Conservation (phyloP, 2,797 vertebrate genomes). For the Bryconaethiops microstoma region DNA sequence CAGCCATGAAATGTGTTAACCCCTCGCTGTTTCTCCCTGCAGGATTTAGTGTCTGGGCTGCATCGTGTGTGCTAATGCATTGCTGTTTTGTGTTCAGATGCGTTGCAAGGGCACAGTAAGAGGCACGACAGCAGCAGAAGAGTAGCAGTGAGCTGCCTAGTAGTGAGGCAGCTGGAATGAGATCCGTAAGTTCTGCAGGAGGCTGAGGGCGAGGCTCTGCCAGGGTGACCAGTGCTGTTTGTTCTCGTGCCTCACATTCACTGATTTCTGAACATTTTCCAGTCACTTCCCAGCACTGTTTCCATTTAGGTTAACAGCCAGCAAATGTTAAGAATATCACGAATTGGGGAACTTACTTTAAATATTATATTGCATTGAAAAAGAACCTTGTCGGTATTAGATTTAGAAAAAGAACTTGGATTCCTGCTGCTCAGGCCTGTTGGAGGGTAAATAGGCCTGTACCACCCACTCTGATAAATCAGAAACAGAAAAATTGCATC, state of each 20-base stretch:
- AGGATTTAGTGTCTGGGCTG: conserved; percentile 1
- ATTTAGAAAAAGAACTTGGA: neutral
- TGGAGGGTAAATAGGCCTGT: conserved; percentile 10
- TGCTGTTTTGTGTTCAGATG: conserved; percentile 87
- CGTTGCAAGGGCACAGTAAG: conserved; percentile 96
- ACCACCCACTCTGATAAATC: conserved; percentile 32
- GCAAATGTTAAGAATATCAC: neutral
- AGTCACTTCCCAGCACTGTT: conserved; percentile 17
- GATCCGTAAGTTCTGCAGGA: conserved; percentile 57
- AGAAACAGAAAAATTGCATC: conserved; percentile 28
- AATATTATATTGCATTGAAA: neutral
- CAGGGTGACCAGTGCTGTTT: conserved; percentile 29
- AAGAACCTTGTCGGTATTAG: conserved; percentile 9
- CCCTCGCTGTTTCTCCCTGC: conserved; percentile 13
- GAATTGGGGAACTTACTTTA: neutral
- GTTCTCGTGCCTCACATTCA: conserved; percentile 8
- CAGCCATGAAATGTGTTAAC: conserved; percentile 15
- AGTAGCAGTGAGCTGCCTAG: conserved; percentile 79
- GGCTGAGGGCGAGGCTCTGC: neutral
- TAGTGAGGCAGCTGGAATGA: conserved; percentile 78
- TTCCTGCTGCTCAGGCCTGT: neutral
- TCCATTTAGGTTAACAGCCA: conserved; percentile 39
- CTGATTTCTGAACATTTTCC: conserved; percentile 23
- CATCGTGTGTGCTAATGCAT: conserved; percentile 10
- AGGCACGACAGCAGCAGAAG: conserved; percentile 94